Base-by-base conservation (phyloP, 1,140 invertebrate genomes). In the Cotesia glomerata region DNA sequence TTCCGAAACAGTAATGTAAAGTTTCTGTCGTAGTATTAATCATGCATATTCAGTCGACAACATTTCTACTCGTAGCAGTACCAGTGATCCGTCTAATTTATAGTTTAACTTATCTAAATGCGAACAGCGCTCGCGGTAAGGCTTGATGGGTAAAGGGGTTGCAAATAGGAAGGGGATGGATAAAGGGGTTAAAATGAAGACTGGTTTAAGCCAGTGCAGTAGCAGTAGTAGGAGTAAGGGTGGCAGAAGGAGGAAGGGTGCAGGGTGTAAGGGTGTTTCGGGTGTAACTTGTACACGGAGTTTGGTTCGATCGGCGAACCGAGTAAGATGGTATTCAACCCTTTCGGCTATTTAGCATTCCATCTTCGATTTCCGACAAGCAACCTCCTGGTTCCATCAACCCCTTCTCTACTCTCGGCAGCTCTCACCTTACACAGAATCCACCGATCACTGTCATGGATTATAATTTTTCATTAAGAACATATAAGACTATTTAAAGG, bases 71-170 rank as follows among this genome's bases (percentile, higher is more conserved):
- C 84, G 79, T 85, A 86, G 81, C 81, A 11, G 39, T 84, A 87
- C 82, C 81, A 85, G 82, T 87, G 84, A 87, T 87, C 85, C 85
- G 82, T 86, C 81, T 86, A 86, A 86, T 87, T 87, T 86, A 87
- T 87, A 87, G 85, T 86, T 86, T 84, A 87, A 87, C 85, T 87
- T 86, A 86, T 87, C 86, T 86, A 86, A 86, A 86, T 84, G 82
- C 84, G 80, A 79, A 77, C 79, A 83, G 82, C 79, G 80, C 79
- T 80, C 82, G 80, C 69, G 14, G 62, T 45, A 59, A 36, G 32
- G 54, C 59, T 52, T n/a, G 18, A 36, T 9, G 45, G 39, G 11
- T 67, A 34, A 16, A 32, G 32, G 16, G 16, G 39, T 16, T 26
- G 49, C 26, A 34, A 49, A n/a, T 52, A 49, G 39, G 65, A 49